Conservation (phyloP, 2,113 vertebrate species). For the Neolamprologus ventralis region DNA sequence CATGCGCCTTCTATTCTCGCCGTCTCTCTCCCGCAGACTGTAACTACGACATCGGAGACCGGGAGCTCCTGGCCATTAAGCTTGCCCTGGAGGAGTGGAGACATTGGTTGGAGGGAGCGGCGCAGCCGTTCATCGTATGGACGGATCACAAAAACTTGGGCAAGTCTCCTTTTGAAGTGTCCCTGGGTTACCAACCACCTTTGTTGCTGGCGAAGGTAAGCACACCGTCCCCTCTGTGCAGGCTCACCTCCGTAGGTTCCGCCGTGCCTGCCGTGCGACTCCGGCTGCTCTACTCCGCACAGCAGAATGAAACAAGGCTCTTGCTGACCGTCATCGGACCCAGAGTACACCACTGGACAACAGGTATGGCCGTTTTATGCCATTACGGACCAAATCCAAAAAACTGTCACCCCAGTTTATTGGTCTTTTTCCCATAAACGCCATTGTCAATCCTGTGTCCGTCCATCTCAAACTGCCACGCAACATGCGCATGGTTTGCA, state of each 20-base stretch:
- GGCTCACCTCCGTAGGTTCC: background rate
- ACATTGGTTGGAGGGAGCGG: background rate
- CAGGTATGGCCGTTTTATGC: background rate
- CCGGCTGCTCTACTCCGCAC: no score
- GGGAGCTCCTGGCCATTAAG: background rate
- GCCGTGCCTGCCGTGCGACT: no score
- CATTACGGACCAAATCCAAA: background rate
- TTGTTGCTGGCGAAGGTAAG: background rate
- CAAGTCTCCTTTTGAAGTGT: background rate
- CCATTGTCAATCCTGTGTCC: background rate
- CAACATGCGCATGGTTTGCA: background rate
- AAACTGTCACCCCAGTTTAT: background rate
- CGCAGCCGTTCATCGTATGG: background rate
- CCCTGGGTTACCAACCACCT: background rate
- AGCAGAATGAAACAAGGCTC: background rate
- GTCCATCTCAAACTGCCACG: fast-evolving
- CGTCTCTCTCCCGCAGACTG: background rate
- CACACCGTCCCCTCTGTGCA: background rate
- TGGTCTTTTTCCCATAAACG: background rate
- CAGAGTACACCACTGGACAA: background rate
- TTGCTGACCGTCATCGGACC: background rate
- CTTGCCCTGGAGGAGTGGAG: background rate
- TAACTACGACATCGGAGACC: background rate
- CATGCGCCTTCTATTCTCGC: background rate
- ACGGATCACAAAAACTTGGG: background rate